phyloP scores from a whole-genome alignment of 2,888 invertebrate genomes.

The Drosophila fulvimacula region DNA sequence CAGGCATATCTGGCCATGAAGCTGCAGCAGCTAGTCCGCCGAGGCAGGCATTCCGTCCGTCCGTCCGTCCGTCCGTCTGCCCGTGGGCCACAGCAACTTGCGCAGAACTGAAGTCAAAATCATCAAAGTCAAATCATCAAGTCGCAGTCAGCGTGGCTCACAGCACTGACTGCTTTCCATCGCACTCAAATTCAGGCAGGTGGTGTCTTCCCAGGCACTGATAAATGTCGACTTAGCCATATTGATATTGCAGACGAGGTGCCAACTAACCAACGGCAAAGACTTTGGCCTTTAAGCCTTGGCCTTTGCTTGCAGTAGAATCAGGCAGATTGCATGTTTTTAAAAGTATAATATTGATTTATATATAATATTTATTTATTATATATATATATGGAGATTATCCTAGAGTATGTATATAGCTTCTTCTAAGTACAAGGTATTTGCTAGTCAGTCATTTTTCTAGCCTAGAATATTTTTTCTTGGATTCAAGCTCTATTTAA shows the following conservation, averaged over 20 bases:
- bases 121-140: constrained; percentile 69
- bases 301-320: background rate
- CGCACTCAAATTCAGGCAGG: constrained; percentile 60
- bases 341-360: no score
- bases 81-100: constrained; percentile 32
- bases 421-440: no score
- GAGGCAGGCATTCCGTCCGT: constrained; percentile 4
- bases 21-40: constrained; percentile 37
- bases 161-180: constrained; percentile 51
- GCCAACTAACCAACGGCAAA: constrained; percentile 29
- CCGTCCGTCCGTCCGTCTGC: constrained; percentile 11
- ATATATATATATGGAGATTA: no score
- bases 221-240: constrained; percentile 32
- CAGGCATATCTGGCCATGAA: constrained; percentile 65
- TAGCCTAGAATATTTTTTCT: no score
- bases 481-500: no score
- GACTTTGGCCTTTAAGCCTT: background rate
- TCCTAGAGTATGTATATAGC: no score
- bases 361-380: no score
- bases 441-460: no score
- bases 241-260: constrained; percentile 57
- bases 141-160: constrained; percentile 54
- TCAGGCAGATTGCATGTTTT: no score
- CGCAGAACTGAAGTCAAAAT: constrained; percentile 62
- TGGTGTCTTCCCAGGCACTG: constrained; percentile 28